phyloP scores from a whole-genome alignment of 2,797 vertebrate species.

The Cossypha heuglini region DNA sequence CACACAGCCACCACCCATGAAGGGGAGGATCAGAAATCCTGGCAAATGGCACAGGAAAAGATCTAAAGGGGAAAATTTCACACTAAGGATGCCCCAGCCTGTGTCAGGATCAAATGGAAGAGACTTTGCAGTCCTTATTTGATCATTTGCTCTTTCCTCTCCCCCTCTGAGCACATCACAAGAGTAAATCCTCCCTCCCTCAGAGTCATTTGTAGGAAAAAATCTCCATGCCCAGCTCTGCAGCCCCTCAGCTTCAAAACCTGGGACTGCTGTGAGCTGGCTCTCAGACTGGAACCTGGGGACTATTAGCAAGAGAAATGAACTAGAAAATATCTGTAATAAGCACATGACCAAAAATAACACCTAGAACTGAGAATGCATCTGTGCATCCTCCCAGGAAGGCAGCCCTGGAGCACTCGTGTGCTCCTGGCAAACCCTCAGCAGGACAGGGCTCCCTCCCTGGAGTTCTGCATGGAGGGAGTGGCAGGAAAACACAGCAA shows the following conservation, averaged over 20 bases:
- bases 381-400: background rate
- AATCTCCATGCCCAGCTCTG: background rate
- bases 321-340: slow-evolving; percentile 7
- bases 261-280: background rate
- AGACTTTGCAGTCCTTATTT: background rate
- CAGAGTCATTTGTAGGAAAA: background rate
- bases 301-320: background rate
- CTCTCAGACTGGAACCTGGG: background rate
- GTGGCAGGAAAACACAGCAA: accelerated
- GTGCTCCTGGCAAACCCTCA: background rate
- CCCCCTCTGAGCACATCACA: background rate
- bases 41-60: background rate
- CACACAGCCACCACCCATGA: background rate
- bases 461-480: background rate
- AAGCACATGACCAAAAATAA: background rate
- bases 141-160: background rate
- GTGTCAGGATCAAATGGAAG: background rate
- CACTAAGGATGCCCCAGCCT: background rate
- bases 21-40: background rate
- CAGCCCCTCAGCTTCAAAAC: background rate
- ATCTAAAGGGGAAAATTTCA: background rate
- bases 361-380: background rate
- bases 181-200: background rate
- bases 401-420: background rate
- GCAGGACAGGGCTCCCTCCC: background rate